Conservation (phyloP, 2,113 vertebrate species). For the Leptobrachium ailaonicum region DNA sequence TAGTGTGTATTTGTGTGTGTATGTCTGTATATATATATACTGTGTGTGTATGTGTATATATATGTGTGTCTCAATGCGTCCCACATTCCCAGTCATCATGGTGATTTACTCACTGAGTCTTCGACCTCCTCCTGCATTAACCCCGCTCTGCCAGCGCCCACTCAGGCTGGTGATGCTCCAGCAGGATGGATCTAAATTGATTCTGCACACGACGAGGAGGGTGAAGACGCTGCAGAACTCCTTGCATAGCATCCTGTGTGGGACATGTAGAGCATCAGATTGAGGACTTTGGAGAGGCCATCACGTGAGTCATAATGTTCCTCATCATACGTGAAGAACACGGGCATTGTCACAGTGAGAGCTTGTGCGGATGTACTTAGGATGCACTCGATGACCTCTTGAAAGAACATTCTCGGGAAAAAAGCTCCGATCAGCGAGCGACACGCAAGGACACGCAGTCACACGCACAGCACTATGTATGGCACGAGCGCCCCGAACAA, state of each 20-base stretch:
- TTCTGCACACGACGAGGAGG: slow-evolving; percentile 69
- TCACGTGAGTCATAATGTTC: too few species aligned
- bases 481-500: neutral
- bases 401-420: too few species aligned
- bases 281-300: neutral
- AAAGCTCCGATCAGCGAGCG: too few species aligned
- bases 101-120: slow-evolving; percentile 53
- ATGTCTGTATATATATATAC: too few species aligned
- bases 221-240: slow-evolving; percentile 67
- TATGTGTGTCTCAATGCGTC: too few species aligned
- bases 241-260: slow-evolving; percentile 68
- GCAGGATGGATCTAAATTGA: neutral
- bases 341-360: too few species aligned
- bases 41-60: too few species aligned
- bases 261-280: neutral
- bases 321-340: neutral
- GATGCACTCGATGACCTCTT: too few species aligned
- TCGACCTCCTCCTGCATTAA: slow-evolving; percentile 70
- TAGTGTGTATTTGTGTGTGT: too few species aligned
- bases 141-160: slow-evolving; percentile 66
- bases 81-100: too few species aligned
- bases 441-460: too few species aligned
- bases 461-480: neutral
- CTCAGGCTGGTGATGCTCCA: slow-evolving; percentile 68
- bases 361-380: too few species aligned